These are phyloP conservation scores for Salvelinus namaycush DNA, from an alignment of 2,113 vertebrate genomes.

Conservation along the genomic window DNA sequence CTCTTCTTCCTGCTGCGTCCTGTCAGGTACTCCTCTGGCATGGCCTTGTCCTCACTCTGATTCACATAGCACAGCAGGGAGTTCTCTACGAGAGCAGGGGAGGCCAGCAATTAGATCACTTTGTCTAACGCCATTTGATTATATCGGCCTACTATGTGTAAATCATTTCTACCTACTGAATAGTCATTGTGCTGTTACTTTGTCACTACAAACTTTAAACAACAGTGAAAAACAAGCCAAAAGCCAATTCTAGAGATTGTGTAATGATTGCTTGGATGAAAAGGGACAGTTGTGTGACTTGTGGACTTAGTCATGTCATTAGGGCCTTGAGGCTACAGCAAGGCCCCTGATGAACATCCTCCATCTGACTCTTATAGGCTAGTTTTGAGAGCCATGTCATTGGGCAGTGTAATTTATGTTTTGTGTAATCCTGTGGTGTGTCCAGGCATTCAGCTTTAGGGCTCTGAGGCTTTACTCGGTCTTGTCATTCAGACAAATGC, in stretches of 20 bases:
- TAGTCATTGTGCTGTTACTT: neutral
- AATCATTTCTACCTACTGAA: neutral
- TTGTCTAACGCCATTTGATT: too few species aligned
- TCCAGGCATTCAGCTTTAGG: neutral
- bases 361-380: neutral
- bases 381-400: neutral
- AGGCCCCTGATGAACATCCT: too few species aligned
- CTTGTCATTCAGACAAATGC: neutral
- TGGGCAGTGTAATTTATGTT: neutral
- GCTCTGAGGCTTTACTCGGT: neutral
- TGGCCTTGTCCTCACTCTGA: slow-evolving; percentile 91
- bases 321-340: too few species aligned
- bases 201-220: neutral
- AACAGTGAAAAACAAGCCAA: neutral
- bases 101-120: too few species aligned
- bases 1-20: slow-evolving; percentile 90
- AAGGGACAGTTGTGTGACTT: too few species aligned
- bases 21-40: slow-evolving; percentile 88
- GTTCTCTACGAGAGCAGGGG: slow-evolving; percentile 79
- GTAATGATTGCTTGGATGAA: neutral
- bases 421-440: neutral
- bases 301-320: too few species aligned
- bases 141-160: too few species aligned
- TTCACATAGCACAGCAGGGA: slow-evolving; percentile 92
- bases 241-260: neutral